These are phyloP conservation scores for Cheilosia variabilis DNA, from an alignment of 2,888 invertebrate genomes.

Conservation along the genomic window DNA sequence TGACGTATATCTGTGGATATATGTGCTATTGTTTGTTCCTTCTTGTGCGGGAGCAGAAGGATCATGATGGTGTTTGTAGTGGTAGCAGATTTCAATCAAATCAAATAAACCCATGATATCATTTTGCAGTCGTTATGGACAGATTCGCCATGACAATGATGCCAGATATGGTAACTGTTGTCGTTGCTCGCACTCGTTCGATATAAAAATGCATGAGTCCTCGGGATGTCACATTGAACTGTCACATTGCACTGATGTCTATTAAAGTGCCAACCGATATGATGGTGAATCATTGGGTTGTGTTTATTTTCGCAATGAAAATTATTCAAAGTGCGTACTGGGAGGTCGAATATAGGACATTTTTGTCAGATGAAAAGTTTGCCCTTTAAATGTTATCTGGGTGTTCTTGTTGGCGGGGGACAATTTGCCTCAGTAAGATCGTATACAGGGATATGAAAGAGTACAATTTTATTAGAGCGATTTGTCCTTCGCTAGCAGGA, in stretches of 20 bases:
- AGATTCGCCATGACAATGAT: slow-evolving; percentile 18
- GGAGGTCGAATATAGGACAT: no score
- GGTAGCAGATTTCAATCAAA: slow-evolving; percentile 50
- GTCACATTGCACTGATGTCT: not conserved
- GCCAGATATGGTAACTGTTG: not conserved
- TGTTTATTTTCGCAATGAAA: no score
- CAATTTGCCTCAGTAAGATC: no score
- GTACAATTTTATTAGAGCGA: no score
- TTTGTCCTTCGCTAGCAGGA: no score
- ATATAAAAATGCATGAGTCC: not conserved
- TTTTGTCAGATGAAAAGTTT: no score
- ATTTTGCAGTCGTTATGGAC: slow-evolving; percentile 57
- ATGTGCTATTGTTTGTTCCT: slow-evolving; percentile 21
- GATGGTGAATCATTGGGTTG: no score
- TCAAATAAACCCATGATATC: slow-evolving; percentile 58
- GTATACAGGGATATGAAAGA: no score
- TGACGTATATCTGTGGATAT: slow-evolving; percentile 20
- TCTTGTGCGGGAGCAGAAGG: not conserved
- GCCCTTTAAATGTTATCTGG: no score
- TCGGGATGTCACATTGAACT: not conserved
- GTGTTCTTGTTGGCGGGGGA: no score
- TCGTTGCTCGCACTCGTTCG: not conserved
- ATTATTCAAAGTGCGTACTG: no score
- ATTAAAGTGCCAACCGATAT: no score
- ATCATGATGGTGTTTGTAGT: not conserved